Percentiles rank a stretch among this genome's conserved stretches.
Conservation (phyloP, 2,888 invertebrate species). For the Ischnura elegans region DNA sequence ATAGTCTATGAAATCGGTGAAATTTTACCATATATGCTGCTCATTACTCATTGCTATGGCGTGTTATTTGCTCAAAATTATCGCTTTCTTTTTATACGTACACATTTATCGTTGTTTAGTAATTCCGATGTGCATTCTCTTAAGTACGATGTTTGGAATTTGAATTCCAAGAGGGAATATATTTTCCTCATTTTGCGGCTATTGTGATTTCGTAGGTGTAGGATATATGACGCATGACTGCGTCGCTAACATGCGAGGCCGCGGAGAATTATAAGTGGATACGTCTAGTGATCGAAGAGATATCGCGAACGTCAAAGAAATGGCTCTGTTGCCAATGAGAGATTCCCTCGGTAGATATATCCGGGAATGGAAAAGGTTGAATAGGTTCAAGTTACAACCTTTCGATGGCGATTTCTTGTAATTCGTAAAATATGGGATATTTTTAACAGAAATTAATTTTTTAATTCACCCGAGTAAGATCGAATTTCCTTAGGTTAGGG, state of each 20-base stretch:
- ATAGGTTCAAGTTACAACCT: not conserved
- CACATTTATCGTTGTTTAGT: not conserved
- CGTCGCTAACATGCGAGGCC: constrained; percentile 45
- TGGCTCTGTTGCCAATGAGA: constrained; percentile 29
- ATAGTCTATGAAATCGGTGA: not conserved
- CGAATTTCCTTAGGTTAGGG: too few relatives aligned
- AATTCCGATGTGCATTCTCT: not conserved
- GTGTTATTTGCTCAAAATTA: not conserved
- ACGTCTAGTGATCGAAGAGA: constrained; percentile 28
- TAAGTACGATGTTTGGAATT: not conserved
- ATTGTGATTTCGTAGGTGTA: constrained; percentile 31
- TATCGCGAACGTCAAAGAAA: constrained; percentile 3
- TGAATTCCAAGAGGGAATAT: not conserved
- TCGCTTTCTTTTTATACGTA: not conserved
- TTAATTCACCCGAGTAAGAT: too few relatives aligned
- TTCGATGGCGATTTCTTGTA: not conserved
- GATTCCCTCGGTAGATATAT: not conserved
- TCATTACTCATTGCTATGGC: not conserved
- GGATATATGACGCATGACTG: constrained; percentile 33
- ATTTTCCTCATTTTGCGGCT: not conserved
- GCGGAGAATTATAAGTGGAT: constrained; percentile 21
- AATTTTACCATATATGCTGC: too few relatives aligned
- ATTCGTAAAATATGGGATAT: not conserved
- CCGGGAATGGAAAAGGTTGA: not conserved
- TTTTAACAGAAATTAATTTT: not conserved